Evolutionary conservation across 1,140 invertebrate genomes (phyloP), one percentile per base, ranked within the genome.

Genomic region (Drosophila tropicalis): DNA sequence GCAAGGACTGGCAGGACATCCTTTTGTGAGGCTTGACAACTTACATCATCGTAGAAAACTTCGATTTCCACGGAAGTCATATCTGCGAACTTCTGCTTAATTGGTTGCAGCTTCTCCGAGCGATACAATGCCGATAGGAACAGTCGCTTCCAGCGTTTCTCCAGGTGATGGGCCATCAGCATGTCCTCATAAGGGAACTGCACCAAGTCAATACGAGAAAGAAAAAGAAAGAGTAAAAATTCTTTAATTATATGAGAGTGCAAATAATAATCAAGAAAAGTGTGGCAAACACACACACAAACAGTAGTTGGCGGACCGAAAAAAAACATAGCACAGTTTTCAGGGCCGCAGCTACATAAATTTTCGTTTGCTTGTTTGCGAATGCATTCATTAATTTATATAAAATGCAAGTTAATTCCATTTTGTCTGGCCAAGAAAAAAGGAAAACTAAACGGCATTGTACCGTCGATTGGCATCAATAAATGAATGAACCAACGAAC

Each of bases 31-130:
- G 56, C 57, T 67, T 44, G 63, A 65, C 65, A 78, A 81, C 86
- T 89, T 89, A 92, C 91, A 85, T 95, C 94, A 12, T 92, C 90
- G 22, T 94, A 92, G 93, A 98, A 98, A 10, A 94, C 94, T 13
- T 94, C 92, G 73, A 98, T 96, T 91, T 97, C 95, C 0, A 93
- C 91, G 25, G 95, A 90, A 32, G 96, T 97, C 78, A 96, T 92
- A 72, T 96, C 94, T 15, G 96, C 96, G 92, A 98, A 98, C 80
- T 96, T 95, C 34, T 95, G 95, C 79, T 95, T 96, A 6, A 96
- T 96, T 65, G 94, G 94, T 76, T 96, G 94, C 41, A 96, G 90
- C 6, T 95, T 95, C 56, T 94, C 94, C 12, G 93, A 93, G 66
- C 96, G 93, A 90, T 94, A 96, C 10, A 96, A 81, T 0, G 95